Conservation (phyloP, 2,113 vertebrate genomes). For the Ahaetulla prasina region DNA sequence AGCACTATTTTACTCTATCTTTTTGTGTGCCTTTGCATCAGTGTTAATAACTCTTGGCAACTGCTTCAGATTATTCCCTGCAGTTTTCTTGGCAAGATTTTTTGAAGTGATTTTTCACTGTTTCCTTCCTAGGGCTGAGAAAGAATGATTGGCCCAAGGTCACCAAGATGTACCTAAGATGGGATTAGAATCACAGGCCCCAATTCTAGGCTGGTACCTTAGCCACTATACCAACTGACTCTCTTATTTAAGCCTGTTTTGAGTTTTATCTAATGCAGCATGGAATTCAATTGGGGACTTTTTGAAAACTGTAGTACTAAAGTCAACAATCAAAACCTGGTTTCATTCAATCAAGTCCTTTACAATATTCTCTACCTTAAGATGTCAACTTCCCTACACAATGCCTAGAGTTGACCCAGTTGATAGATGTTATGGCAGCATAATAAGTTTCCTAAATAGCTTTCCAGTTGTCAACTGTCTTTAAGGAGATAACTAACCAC, state of each 20-base stretch:
- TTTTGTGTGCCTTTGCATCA: neutral
- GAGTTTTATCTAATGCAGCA: neutral
- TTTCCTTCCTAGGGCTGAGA: neutral
- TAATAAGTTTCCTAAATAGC: neutral
- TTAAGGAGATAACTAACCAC: neutral
- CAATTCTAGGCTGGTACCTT: neutral
- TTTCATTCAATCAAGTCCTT: neutral
- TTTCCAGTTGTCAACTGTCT: neutral
- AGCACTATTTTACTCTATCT: neutral
- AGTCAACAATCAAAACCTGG: neutral
- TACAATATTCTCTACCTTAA: too few species aligned
- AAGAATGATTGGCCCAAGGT: neutral
- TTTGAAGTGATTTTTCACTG: neutral
- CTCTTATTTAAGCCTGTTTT: neutral
- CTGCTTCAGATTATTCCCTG: neutral
- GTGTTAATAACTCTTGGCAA: neutral
- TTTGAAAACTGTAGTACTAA: neutral
- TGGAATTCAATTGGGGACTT: neutral
- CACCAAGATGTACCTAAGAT: neutral
- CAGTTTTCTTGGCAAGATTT: neutral
- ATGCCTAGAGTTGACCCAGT: neutral
- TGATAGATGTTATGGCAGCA: neutral
- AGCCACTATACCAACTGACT: neutral
- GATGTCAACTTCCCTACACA: neutral
- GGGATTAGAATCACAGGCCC: neutral